phyloP scores from a whole-genome alignment of 2,888 invertebrate genomes.

The Nemapogon koenigi region DNA sequence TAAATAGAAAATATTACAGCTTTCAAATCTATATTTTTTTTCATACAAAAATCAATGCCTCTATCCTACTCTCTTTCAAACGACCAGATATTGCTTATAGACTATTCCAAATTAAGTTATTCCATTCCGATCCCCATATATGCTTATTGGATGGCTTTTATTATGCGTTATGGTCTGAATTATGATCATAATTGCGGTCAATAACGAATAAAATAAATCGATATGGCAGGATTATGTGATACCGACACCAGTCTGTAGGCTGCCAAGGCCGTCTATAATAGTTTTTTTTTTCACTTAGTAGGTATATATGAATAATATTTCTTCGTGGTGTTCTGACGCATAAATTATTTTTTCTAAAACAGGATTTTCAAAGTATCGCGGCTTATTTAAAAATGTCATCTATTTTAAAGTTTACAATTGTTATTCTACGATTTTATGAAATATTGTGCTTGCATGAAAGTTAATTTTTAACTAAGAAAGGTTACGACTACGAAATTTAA shows the following conservation, averaged over 20 bases:
- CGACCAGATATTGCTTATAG: constrained; percentile 1
- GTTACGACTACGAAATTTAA: too few relatives aligned
- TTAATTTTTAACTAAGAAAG: too few relatives aligned
- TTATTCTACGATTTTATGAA: too few relatives aligned
- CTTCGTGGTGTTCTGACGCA: not conserved
- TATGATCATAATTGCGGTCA: constrained; percentile 59
- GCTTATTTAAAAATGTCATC: too few relatives aligned
- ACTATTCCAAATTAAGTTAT: constrained; percentile 39
- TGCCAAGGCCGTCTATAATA: constrained; percentile 33
- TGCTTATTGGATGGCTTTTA: constrained; percentile 48
- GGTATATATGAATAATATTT: not conserved
- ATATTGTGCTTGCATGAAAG: too few relatives aligned
- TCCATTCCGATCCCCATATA: constrained; percentile 43
- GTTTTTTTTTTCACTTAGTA: constrained; percentile 3
- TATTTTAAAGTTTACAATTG: too few relatives aligned
- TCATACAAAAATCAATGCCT: too few relatives aligned
- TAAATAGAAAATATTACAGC: too few relatives aligned
- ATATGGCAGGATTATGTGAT: constrained; percentile 51
- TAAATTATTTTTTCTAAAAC: too few relatives aligned
- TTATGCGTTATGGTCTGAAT: constrained; percentile 36
- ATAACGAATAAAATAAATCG: constrained; percentile 59
- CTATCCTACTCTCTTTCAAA: not conserved
- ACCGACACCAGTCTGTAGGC: constrained; percentile 36
- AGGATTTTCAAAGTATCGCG: too few relatives aligned
- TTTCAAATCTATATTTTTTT: too few relatives aligned